These are phyloP conservation scores for Chondrosia reniformis DNA, from an alignment of 37 sponge, comb jelly and placozoan species.

Conservation along the genomic window DNA sequence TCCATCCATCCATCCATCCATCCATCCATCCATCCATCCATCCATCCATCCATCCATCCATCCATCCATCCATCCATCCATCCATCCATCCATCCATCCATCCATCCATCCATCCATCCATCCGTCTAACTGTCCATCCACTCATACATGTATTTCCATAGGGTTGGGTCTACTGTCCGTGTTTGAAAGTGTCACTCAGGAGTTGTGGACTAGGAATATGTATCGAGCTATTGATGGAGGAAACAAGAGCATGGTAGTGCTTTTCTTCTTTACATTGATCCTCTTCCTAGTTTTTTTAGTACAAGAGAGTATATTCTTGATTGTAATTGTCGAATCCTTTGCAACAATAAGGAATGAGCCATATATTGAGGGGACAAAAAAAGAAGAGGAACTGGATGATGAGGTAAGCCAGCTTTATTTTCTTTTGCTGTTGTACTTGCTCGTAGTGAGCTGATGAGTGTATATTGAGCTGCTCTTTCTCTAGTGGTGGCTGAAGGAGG, in stretches of 20 bases:
- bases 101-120: too few relatives aligned
- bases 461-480: too few relatives aligned
- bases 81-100: too few relatives aligned
- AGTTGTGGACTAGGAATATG: slow-evolving; percentile 60
- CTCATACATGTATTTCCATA: too few relatives aligned
- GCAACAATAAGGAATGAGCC: slow-evolving; percentile 60
- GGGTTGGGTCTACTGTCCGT: slow-evolving; percentile 41
- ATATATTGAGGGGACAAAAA: slow-evolving; percentile 4
- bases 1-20: too few relatives aligned
- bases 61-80: too few relatives aligned
- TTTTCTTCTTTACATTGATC: slow-evolving; percentile 53
- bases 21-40: too few relatives aligned
- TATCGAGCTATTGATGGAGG: slow-evolving; percentile 37
- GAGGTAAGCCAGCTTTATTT: too few relatives aligned
- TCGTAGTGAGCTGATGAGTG: too few relatives aligned
- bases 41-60: too few relatives aligned
- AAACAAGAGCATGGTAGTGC: background rate
- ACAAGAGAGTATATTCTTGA: slow-evolving; percentile 77
- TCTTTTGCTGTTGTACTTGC: background rate
- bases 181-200: slow-evolving; percentile 67
- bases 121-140: too few relatives aligned
- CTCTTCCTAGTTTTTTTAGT: slow-evolving; percentile 62
- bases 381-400: slow-evolving; percentile 27
- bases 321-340: slow-evolving; percentile 82
- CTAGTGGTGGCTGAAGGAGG: background rate